Evolutionary conservation across 2,888 invertebrate genomes (phyloP).

Genomic region (Nymphalis polychloros): DNA sequence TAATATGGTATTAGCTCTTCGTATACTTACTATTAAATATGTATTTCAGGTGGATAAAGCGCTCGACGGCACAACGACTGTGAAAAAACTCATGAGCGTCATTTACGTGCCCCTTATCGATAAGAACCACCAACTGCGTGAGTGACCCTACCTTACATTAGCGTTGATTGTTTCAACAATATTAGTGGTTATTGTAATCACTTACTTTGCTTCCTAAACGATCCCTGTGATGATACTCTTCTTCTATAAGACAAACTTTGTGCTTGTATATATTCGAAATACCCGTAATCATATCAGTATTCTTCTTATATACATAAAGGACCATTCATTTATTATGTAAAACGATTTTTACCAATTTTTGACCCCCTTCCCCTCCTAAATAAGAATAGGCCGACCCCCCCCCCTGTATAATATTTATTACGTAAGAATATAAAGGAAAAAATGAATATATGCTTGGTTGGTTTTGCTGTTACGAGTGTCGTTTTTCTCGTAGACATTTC

Average conservation of each 20-base stretch:
- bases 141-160: conserved; percentile 56
- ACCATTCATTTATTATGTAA: no score
- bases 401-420: no score
- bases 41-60: conserved; percentile 91
- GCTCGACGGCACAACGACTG: conserved; percentile 87
- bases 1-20: no score
- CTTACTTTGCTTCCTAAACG: conserved; percentile 35
- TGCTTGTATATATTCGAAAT: conserved; percentile 18
- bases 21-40: neutral
- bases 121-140: conserved; percentile 73
- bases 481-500: no score
- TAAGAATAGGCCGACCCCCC: no score
- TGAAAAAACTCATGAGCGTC: conserved; percentile 94
- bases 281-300: conserved; percentile 2
- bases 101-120: conserved; percentile 98
- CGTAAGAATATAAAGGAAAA: no score
- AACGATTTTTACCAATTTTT: no score
- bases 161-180: conserved; percentile 27
- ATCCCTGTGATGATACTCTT: conserved; percentile 33
- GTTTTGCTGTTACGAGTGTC: no score
- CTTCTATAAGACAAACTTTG: conserved; percentile 4
- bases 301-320: conserved; percentile 10
- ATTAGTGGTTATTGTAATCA: conserved; percentile 31
- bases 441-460: no score
- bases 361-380: no score